Evolutionary conservation across 2,113 vertebrate species (phyloP).

Genomic region (Synodontis membranacea): DNA sequence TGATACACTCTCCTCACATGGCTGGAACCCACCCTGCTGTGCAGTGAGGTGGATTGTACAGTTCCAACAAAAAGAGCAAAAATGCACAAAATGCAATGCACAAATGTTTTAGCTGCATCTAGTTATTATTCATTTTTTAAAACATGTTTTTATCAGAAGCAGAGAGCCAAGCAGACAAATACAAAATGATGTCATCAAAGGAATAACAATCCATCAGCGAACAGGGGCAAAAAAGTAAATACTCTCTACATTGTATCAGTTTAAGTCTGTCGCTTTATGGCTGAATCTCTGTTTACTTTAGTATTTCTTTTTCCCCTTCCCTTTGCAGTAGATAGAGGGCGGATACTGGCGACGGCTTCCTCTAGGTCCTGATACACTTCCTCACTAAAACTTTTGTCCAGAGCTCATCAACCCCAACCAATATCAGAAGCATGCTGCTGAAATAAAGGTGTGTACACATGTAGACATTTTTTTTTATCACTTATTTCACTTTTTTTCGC

Average conservation of each 20-base stretch:
- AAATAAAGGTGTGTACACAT: conserved; percentile 27
- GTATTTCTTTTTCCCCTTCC: conserved; percentile 62
- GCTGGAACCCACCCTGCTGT: conserved; percentile 34
- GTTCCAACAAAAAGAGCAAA: conserved; percentile 37
- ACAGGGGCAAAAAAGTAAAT: conserved; percentile 44
- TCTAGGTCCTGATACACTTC: conserved; percentile 77
- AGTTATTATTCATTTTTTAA: neutral
- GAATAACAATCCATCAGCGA: conserved; percentile 43
- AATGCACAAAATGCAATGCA: conserved; percentile 9
- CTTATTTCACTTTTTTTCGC: neutral
- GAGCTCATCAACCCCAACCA: conserved; percentile 46
- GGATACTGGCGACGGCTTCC: conserved; percentile 81
- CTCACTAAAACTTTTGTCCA: conserved; percentile 72
- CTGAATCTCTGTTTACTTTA: conserved; percentile 57
- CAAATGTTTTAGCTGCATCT: neutral
- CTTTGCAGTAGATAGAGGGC: conserved; percentile 72
- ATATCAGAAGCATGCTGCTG: conserved; percentile 61
- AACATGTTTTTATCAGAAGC: neutral
- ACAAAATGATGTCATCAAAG: conserved; percentile 49
- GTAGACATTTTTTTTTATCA: neutral
- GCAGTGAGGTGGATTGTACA: conserved; percentile 14
- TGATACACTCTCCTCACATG: conserved; percentile 26
- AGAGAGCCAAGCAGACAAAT: neutral
- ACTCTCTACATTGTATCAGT: conserved; percentile 53
- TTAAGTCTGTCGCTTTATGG: conserved; percentile 45